Evolutionary conservation across 1,140 invertebrate genomes (phyloP), one percentile per base, ranked within the genome.

Genomic region (Aphelinus atriplicis): DNA sequence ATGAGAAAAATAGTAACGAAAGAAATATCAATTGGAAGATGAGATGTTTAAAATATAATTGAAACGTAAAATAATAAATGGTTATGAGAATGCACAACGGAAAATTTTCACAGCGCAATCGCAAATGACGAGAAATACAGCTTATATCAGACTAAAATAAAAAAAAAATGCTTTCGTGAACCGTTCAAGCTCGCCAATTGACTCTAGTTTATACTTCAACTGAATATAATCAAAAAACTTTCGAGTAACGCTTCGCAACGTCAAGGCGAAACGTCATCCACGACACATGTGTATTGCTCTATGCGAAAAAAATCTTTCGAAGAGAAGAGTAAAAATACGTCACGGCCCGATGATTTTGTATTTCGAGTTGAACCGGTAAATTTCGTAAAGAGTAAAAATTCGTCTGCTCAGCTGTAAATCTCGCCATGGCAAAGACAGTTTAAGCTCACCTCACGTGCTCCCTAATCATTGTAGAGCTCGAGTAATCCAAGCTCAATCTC

Each of bases 361-460:
- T 26, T 26, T 26, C 26, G 26, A 26, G 26, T 26, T 26, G 26
- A 26, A 26, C 26, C 26, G 26, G 26, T 26, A 26, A 26, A 26
- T 26, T 26, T 26, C 26, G 26, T 26, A 26, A 26, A 0, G 26
- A 26, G 26, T 26, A 26, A 26, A 26, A 26, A 26, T 26, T 26
- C 26, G 26, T 26, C 26, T 26, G 26, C 26, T 26, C 26, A 26
- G 26, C 26, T 53, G 51, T 53, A 53, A 6, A 68, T 78, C 50
- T 76, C 60, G 73, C 42, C 45, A 71, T 58, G 81, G 84, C 85
- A 86, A 86, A 86, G 85, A 86, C 86, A 84, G 73, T 86, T 85
- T 84, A 86, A 82, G 84, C 85, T 87, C 85, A 88, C 87, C 87
- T 88, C 81, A 82, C 82, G 73, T 80, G 82, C 75, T 86, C 84